These are phyloP conservation scores for Actinemys pallida DNA, from an alignment of 2,113 vertebrate species.

Conservation along the genomic window DNA sequence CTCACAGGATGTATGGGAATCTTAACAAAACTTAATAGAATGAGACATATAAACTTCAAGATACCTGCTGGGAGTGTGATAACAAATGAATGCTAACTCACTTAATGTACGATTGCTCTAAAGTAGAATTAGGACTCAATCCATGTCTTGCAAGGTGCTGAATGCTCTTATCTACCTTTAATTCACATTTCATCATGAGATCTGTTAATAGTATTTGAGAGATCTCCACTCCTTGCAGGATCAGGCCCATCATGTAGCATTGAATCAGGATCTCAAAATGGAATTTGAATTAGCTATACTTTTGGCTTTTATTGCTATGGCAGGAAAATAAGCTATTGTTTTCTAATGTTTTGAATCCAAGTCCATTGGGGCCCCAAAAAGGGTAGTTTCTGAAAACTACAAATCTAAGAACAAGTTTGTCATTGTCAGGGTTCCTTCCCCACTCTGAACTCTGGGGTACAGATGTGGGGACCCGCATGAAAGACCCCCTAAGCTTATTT, in stretches of 20 bases:
- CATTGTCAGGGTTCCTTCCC: no score
- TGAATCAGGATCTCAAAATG: neutral
- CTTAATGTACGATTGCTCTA: neutral
- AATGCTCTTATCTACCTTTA: neutral
- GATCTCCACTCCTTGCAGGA: neutral
- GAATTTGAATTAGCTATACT: rapidly evolving
- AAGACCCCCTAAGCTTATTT: no score
- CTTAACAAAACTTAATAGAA: neutral
- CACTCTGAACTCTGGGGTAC: no score
- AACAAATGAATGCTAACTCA: neutral
- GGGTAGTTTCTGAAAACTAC: neutral
- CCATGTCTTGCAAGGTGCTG: neutral
- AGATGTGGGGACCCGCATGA: no score
- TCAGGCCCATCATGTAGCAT: neutral
- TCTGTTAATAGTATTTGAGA: neutral
- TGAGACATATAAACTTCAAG: neutral
- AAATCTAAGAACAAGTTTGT: neutral
- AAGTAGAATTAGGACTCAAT: neutral
- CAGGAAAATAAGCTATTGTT: neutral
- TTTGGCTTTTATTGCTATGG: neutral
- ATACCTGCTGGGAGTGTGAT: neutral
- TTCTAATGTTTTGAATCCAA: neutral
- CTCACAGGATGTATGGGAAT: neutral
- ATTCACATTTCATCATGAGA: neutral
- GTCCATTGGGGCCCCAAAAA: neutral